A percentile compares a stretch with the other conserved stretches of the same genome.
Evolutionary conservation across 1,140 invertebrate genomes (phyloP).

Genomic region (Ectropis grisescens): DNA sequence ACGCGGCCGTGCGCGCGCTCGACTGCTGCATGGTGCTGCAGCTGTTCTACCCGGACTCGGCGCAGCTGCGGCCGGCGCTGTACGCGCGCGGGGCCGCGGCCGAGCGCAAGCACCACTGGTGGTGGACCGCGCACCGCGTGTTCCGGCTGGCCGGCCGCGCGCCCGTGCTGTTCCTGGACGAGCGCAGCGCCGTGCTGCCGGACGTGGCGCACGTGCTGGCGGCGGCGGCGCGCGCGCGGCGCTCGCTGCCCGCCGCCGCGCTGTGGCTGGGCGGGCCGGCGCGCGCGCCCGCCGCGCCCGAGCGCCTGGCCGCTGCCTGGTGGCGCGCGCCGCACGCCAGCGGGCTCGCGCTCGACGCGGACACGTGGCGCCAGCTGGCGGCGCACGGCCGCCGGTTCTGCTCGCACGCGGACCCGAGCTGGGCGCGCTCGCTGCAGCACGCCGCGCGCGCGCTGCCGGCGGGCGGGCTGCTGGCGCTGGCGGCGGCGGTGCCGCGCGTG

Average conservation of each 20-base stretch:
- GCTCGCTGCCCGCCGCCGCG: slow-evolving; percentile 74
- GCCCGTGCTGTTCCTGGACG: slow-evolving; percentile 78
- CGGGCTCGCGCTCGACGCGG: too few species aligned
- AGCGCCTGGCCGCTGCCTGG: slow-evolving; percentile 68
- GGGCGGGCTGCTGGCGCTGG: slow-evolving; percentile 75
- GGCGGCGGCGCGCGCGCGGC: slow-evolving; percentile 76
- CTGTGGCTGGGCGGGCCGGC: slow-evolving; percentile 79
- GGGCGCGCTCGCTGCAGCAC: slow-evolving; percentile 5
- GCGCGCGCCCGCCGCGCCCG: slow-evolving; percentile 79
- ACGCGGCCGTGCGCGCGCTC: too few species aligned
- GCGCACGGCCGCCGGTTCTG: slow-evolving; percentile 68
- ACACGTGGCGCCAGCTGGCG: slow-evolving; percentile 69
- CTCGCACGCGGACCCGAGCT: slow-evolving; percentile 70
- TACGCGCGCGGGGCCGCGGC: too few species aligned
- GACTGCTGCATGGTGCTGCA: too few species aligned
- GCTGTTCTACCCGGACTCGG: too few species aligned
- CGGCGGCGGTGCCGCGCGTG: slow-evolving; percentile 73
- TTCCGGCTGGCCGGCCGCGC: slow-evolving; percentile 79
- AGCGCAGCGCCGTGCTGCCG: slow-evolving; percentile 79
- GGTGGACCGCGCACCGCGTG: too few species aligned
- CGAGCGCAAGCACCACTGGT: slow-evolving; percentile 79
- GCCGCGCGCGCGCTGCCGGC: slow-evolving; percentile 63
- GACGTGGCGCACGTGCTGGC: slow-evolving; percentile 73
- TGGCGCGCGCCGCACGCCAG: slow-evolving; percentile 75
- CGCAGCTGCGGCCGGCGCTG: too few species aligned